Evolutionary conservation across 2,113 vertebrate species (phyloP), one percentile per base, ranked within the genome.

Genomic region (Otolemur garnettii): DNA sequence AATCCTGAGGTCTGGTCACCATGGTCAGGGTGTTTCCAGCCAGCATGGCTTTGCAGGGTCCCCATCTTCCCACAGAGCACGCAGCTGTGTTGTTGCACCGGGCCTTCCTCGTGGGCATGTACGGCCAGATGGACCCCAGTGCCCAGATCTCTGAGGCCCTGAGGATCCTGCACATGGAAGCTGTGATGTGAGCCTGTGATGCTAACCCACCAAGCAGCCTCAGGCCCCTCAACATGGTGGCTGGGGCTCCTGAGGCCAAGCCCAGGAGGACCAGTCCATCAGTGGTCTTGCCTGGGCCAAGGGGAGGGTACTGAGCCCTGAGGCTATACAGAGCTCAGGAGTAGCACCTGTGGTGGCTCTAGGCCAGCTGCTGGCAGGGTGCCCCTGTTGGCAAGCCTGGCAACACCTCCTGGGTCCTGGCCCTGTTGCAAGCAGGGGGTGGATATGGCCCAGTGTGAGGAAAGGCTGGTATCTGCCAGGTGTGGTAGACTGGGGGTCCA

Each of bases 51-150:
- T 87, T 64, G 64, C 45, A 1, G 60, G 74, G 1, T 50, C 45
- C 62, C 2, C 3, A 0, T 79, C 18, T 18, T 10, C 33, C 81
- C 3, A 0, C 98, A 99, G 99, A 99, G 89, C 99, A 99, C 0
- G 99, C 99, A 0, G 99, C 99, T 1, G 99, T 99, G 92, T 86
- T 99, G 91, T 98, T 99, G 85, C 99, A 99, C 98, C 99, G 99
- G 35, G 99, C 99, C 0, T 99, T 99, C 98, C 98, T 99, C 87
- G 99, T 99, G 87, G 99, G 99, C 5, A 99, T 99, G 98, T 99
- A 99, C 0, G 99, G 99, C 88, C 99, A 99, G 98, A 98, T 99
- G 0, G 99, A 99, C 98, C 99, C 99, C 98, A 99, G 99, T 74
- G 98, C 99, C 30, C 99, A 99, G 98, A 99, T 99, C 90, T 99